phyloP scores from a whole-genome alignment of 2,888 invertebrate genomes.

The Aphrophora alni region DNA sequence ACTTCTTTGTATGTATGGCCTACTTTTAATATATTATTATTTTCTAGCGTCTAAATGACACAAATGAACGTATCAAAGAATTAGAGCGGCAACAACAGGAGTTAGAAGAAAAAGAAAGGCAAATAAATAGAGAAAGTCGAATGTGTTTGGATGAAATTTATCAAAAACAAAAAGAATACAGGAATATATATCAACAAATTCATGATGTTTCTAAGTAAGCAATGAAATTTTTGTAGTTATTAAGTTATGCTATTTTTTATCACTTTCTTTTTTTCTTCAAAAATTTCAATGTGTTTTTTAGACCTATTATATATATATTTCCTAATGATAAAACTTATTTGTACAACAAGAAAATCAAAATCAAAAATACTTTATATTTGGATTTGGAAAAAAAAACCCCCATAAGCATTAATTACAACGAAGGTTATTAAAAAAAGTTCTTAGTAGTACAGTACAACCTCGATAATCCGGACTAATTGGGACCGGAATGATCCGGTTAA shows the following conservation, averaged over 20 bases:
- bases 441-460: too few species aligned
- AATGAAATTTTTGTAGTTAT: background rate
- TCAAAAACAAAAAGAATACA: constrained; percentile 30
- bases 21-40: background rate
- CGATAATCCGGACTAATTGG: too few species aligned
- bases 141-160: constrained; percentile 43
- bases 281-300: background rate
- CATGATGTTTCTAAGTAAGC: constrained; percentile 21
- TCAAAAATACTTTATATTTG: too few species aligned
- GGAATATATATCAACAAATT: constrained; percentile 11
- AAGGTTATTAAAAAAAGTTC: too few species aligned
- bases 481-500: too few species aligned
- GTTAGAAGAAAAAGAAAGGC: constrained; percentile 54
- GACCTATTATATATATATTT: too few species aligned
- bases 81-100: constrained; percentile 63
- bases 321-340: too few species aligned
- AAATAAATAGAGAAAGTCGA: constrained; percentile 44
- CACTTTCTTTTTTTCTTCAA: background rate
- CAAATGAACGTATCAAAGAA: constrained; percentile 58
- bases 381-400: too few species aligned
- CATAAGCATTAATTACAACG: too few species aligned
- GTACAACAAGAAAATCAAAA: too few species aligned
- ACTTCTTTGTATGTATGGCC: too few species aligned
- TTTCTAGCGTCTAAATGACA: constrained; percentile 11
- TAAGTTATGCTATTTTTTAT: background rate